Evolutionary conservation across 2,888 invertebrate genomes (phyloP).

Genomic region (Drosophila differens): DNA sequence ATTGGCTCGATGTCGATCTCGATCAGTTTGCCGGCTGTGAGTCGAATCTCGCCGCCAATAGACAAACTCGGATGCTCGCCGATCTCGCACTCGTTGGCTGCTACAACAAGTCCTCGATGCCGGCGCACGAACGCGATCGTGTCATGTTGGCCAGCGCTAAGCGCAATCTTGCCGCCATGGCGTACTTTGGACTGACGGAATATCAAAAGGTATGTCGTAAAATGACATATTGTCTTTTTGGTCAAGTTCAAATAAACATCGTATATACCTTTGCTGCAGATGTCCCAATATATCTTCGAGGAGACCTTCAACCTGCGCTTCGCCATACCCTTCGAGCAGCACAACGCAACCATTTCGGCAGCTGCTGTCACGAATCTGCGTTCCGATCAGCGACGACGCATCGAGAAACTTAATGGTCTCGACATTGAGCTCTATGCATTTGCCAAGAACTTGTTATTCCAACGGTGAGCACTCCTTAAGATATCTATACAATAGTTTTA

Average conservation of each 20-base stretch:
- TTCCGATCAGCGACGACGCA: constrained; percentile 90
- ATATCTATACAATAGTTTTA: not conserved
- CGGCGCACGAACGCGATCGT: constrained; percentile 90
- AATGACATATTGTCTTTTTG: not conserved
- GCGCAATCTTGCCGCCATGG: constrained; percentile 96
- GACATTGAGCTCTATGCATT: constrained; percentile 97
- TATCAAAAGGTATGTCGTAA: constrained; percentile 90
- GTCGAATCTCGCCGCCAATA: constrained; percentile 97
- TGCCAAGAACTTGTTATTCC: constrained; percentile 94
- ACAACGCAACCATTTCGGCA: constrained; percentile 95
- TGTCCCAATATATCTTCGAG: constrained; percentile 97
- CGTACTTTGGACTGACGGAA: constrained; percentile 98
- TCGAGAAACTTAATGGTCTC: constrained; percentile 93
- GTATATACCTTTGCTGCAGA: constrained; percentile 85
- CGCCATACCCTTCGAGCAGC: constrained; percentile 95
- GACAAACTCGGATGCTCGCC: constrained; percentile 99
- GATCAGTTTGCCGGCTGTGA: constrained; percentile 96
- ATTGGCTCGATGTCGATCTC: constrained; percentile 95
- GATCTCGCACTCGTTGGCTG: constrained; percentile 97
- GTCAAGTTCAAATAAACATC: not conserved
- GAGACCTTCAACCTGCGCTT: constrained; percentile 96
- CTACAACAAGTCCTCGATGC: constrained; percentile 94
- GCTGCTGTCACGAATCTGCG: constrained; percentile 92
- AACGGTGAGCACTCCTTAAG: constrained; percentile 86
- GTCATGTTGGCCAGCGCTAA: constrained; percentile 98